Conservation (phyloP, 2,888 invertebrate genomes). For the Oasisia sp. region DNA sequence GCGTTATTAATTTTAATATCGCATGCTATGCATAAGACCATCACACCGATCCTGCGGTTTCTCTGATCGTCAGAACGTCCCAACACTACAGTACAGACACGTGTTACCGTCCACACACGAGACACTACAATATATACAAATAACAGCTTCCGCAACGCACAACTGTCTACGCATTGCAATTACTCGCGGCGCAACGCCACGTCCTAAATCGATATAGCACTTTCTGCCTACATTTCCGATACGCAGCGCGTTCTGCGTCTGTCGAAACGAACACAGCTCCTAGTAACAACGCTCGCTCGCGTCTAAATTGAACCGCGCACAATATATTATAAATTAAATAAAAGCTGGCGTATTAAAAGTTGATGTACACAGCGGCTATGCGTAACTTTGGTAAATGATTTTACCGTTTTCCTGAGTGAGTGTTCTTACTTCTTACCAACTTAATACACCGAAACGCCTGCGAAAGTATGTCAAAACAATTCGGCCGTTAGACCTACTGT, state of each 20-base stretch:
- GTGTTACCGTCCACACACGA: background rate
- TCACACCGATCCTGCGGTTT: background rate
- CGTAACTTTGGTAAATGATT: background rate
- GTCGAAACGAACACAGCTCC: background rate
- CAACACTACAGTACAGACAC: background rate
- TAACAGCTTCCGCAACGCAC: background rate
- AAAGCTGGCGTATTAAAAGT: background rate
- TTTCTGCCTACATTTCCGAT: background rate
- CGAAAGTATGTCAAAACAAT: background rate
- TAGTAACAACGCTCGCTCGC: background rate
- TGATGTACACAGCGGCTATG: background rate
- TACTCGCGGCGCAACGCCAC: background rate
- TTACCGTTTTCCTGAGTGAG: background rate
- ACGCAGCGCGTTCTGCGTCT: background rate
- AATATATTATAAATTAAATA: background rate
- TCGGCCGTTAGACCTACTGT: background rate
- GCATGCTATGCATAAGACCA: constrained; percentile 13
- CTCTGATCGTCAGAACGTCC: background rate
- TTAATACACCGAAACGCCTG: background rate
- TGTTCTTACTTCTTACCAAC: background rate
- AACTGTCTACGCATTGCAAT: background rate
- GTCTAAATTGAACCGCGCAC: background rate
- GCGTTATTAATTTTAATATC: constrained; percentile 4
- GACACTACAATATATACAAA: background rate
- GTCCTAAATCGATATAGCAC: background rate